A percentile compares a stretch with the other conserved stretches of the same genome.
phyloP scores from a whole-genome alignment of 2,888 invertebrate species.

The Troglohyphantes excavatus region DNA sequence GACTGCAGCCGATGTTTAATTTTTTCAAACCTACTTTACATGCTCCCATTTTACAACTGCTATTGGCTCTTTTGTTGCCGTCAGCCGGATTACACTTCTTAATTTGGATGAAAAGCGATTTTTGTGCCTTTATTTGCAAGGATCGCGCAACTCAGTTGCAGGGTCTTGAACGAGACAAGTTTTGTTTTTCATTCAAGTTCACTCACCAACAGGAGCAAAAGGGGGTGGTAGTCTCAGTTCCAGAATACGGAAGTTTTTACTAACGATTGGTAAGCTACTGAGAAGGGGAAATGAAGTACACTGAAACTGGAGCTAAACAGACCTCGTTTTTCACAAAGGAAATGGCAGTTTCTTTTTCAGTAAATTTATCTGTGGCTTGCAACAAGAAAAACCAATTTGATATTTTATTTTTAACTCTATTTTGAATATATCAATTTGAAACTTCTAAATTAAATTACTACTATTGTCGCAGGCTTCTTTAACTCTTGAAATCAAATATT shows the following conservation, averaged over 20 bases:
- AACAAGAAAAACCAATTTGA: too few species aligned
- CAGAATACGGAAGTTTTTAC: slow-evolving; percentile 6
- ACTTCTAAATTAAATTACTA: too few species aligned
- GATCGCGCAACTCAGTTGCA: not conserved
- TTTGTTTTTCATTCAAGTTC: slow-evolving; percentile 49
- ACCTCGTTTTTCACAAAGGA: too few species aligned
- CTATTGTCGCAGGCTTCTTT: too few species aligned
- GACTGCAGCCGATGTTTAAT: slow-evolving; percentile 50
- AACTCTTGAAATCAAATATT: too few species aligned
- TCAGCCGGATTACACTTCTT: slow-evolving; percentile 45
- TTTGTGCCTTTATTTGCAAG: slow-evolving; percentile 55
- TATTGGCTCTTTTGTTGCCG: slow-evolving; percentile 70
- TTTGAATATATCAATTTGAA: too few species aligned
- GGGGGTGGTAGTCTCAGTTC: not conserved
- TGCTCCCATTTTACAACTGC: slow-evolving; percentile 70
- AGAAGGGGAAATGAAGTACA: slow-evolving; percentile 26
- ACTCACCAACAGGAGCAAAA: slow-evolving; percentile 2
- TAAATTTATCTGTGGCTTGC: too few species aligned
- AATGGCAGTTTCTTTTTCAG: too few species aligned
- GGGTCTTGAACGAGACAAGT: slow-evolving; percentile 45
- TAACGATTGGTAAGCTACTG: slow-evolving; percentile 14
- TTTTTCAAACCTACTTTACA: slow-evolving; percentile 65
- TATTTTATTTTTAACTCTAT: too few species aligned
- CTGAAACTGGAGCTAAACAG: too few species aligned
- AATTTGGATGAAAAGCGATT: slow-evolving; percentile 54